Conservation (phyloP, 2,888 invertebrate genomes). For the Noctua comes region DNA sequence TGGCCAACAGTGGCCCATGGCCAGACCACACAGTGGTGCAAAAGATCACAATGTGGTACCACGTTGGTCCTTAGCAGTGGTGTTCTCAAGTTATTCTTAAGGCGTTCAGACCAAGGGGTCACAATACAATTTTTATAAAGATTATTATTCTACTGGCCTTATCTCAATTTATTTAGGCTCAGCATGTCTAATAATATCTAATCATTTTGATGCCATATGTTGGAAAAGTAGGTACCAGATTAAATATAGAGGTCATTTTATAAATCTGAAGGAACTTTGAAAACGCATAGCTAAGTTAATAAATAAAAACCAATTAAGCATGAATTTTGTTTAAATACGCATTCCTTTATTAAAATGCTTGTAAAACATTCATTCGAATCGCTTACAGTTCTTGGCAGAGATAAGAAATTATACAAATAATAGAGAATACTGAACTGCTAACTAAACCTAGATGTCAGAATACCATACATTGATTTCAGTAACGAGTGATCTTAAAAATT, state of each 20-base stretch:
- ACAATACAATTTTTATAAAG: background rate
- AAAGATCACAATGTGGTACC: background rate
- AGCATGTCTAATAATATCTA: background rate
- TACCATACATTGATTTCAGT: constrained; percentile 17
- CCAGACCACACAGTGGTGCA: background rate
- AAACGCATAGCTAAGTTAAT: background rate
- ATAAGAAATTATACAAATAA: constrained; percentile 1
- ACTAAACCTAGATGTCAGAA: constrained; percentile 1
- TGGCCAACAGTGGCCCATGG: background rate
- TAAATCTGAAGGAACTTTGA: background rate
- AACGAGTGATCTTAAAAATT: constrained; percentile 20
- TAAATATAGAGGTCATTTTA: background rate
- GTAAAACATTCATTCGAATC: background rate
- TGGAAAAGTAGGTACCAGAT: background rate
- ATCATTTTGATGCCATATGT: background rate
- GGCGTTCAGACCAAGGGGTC: constrained; percentile 8
- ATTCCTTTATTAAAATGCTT: constrained; percentile 24
- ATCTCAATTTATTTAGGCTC: background rate
- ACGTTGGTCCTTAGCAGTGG: constrained; percentile 11
- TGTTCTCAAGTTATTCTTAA: constrained; percentile 8
- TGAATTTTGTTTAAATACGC: background rate
- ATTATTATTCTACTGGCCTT: background rate
- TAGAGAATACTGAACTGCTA: constrained; percentile 2
- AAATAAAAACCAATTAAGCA: constrained; percentile 2
- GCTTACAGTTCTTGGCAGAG: background rate